Evolutionary conservation across 2,797 vertebrate species (phyloP), one percentile per base, ranked within the genome.

Genomic region (Sarcophilus harrisii): DNA sequence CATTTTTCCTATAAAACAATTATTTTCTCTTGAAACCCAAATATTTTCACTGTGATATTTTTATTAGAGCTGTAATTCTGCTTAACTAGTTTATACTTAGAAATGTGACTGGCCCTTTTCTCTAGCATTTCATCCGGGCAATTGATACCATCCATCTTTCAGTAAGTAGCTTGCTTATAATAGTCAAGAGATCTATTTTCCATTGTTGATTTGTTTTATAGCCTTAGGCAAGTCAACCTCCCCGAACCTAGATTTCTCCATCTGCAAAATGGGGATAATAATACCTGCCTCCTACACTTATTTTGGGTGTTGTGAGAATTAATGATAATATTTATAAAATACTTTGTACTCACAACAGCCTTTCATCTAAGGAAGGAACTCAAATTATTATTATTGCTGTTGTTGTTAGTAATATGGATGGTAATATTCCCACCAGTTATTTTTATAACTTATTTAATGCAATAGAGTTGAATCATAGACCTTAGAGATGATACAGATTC

Each of bases 341-440:
- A 55, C 90, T 96, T 96, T 81, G 60, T 93, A 45, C 93, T 97
- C 95, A 93, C 95, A 97, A n/a, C 90, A 96, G 91, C 0, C 95
- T 98, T 97, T 98, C 94, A 96, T 97, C 96, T 96, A 90, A 96
- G 96, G 95, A 96, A 95, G 92, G 90, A 91, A 57, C 91, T 94
- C 87, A 81, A 89, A 92, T 91, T 91, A n/a, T 59, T 96, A 93
- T 81, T 96, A 93, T 81, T 96, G 95, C 90, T 95, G 91, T 94
- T 97, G 90, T 89, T 92, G 12, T 60, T 93, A 90, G 90, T 57
- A 18, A 54, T 49, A 49, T 27, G 73, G 92, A 92, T 5, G 30
- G 90, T 28, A 14, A 27, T 29, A 55, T 95, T 97, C 73, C 94
- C 92, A 95, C 91, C 60, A 38, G 62, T 96, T 97, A 54, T 93